Conservation (phyloP, 2,797 vertebrate species). For the Smutsia temminckii region DNA sequence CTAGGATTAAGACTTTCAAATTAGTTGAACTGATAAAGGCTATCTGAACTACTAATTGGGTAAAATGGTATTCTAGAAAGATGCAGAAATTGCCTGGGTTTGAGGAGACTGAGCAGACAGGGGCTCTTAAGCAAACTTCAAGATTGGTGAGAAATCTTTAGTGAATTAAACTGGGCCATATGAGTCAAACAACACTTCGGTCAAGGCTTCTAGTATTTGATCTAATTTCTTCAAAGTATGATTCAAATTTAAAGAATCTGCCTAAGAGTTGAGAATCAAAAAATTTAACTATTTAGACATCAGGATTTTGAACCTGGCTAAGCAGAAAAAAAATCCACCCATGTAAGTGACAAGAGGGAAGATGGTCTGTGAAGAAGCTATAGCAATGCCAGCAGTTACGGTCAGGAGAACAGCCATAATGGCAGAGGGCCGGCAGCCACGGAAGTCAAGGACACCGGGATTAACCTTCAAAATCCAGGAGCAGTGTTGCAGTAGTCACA, state of each 20-base stretch:
- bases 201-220: not conserved
- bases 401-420: not conserved
- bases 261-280: not conserved
- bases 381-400: not conserved
- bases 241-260: not conserved
- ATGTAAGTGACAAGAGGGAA: not conserved
- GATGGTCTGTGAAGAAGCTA: not conserved
- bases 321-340: not conserved
- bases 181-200: not conserved
- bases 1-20: not conserved
- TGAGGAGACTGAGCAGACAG: not conserved
- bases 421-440: not conserved
- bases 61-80: no score
- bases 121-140: not conserved
- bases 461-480: not conserved
- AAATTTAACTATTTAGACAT: not conserved
- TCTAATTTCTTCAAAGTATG: not conserved
- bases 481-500: rapidly evolving
- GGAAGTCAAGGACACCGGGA: not conserved
- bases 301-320: not conserved
- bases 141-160: not conserved
- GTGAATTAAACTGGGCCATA: not conserved
- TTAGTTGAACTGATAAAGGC: not conserved
- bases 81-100: not conserved
- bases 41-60: not conserved